These are phyloP conservation scores for Tapirus terrestris DNA, from an alignment of 2,113 vertebrate genomes.

Conservation along the genomic window DNA sequence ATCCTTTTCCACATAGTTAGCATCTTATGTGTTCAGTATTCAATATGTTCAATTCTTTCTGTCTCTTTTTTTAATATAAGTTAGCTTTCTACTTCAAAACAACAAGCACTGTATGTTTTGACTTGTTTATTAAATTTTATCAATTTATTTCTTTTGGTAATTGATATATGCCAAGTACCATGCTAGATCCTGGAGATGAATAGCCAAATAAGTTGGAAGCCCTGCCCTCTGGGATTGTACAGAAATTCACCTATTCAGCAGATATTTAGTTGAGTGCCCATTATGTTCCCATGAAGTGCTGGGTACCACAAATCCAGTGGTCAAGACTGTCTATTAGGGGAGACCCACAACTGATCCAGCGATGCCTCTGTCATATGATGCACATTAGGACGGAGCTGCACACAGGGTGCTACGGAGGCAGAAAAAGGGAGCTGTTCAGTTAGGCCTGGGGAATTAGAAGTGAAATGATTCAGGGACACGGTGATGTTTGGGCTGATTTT, in stretches of 20 bases:
- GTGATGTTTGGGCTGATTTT: neutral
- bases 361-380: accelerated
- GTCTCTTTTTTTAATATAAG: neutral
- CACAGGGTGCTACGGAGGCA: neutral
- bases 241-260: neutral
- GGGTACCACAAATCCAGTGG: neutral
- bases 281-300: accelerated
- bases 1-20: neutral
- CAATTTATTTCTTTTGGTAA: slow-evolving; percentile 10
- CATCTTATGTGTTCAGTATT: neutral
- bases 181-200: neutral
- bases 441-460: neutral
- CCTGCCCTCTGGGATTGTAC: neutral
- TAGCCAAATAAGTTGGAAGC: neutral
- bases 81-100: neutral
- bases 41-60: neutral
- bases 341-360: neutral
- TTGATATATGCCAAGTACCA: neutral
- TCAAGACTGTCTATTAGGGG: neutral
- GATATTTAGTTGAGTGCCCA: neutral
- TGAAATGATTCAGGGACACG: neutral
- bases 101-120: neutral
- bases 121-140: neutral
- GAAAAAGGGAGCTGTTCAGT: neutral
- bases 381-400: neutral